Evolutionary conservation across 2,797 vertebrate species (phyloP), one percentile per base, ranked within the genome.

Genomic region (Hyperoplus lanceolatus): DNA sequence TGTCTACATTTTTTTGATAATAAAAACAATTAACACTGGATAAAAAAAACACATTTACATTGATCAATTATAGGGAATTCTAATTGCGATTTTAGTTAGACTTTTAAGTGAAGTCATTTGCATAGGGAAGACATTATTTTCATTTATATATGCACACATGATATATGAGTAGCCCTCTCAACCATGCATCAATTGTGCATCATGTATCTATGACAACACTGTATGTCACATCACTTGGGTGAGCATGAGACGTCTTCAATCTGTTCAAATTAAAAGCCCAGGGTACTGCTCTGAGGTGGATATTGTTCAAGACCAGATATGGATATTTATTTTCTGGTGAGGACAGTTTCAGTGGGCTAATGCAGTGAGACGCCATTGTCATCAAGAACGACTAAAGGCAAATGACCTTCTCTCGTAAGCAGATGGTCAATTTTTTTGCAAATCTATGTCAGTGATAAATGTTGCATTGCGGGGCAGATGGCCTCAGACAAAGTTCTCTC

Each of bases 381-480:
- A 72, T 57, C 3, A 61, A 79, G 57, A 80, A 72, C 74, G 77
- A 77, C 63, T 71, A 38, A 57, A 76, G 51, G 38, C 39, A 76
- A 82, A 88, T 63, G 41, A 81, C 80, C 70, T 75, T 75, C 71
- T 58, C 66, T 78, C 45, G 59, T 68, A 54, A 84, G 59, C 85
- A 92, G 85, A 89, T 90, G 79, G 82, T 73, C 55, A 4, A 41
- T 79, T 84, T 77, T 87, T 87, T 72, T 77, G 56, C 5, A 1
- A 71, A 76, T 84, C 8, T 63, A 29, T 86, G 83, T 81, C 79
- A 77, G 51, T 85, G 83, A 89, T 91, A 79, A 89, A 92, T 87
- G 81, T 84, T 85, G 78, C 77, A 87, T 82, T 66, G 72, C 29
- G 62, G 76, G 29, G 65, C 91, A 93, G 91, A 92, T 91, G 93